Base-by-base conservation (phyloP, 2,113 vertebrate species). In the Tympanuchus pallidicinctus region DNA sequence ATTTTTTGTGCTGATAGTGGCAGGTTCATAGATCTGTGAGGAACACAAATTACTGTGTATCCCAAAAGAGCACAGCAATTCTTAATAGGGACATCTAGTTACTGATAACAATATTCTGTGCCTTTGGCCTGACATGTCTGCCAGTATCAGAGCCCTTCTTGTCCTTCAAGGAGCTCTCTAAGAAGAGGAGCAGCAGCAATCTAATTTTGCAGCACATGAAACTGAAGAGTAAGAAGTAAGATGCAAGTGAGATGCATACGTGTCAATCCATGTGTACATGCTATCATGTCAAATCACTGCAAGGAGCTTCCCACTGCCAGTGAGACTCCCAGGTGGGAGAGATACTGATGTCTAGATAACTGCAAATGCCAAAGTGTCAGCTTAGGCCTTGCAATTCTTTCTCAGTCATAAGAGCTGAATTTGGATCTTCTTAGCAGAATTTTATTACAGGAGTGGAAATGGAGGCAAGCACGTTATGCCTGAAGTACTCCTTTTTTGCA, bases 191-290 rank as follows among this genome's bases (percentile, higher is more conserved):
- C 1, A 50, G 32, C 1, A 63, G 24, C 16, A 30, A 5, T 57
- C 11, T 0, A 18, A 64, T 42, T 89, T 64, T 74, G 38, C 28
- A 59, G 71, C n/a, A 65, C 34, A 18, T 42, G 19, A 78, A 42
- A 65, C 25, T 19, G 16, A 72, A 76, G 30, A 36, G 21, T 15
- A 54, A 80, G 38, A 47, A 56, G 28, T 32, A 56, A 56, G 30
- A 57, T 57, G 56, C 10, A 32, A 57, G 30, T 30, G 15, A 54
- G 52, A 56, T 25, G 22, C 13, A 13, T 0, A 21, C 4, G 12
- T 2, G 7, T 15, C 28, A 19, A 13, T 65, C 32, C 19, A 36
- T 2, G 0, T 10, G 1, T 14, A 42, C 40, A 16, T 3, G 13
- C 6, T 30, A 16, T 6, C 48, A 18, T 1, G 7, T 48, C 45